Evolutionary conservation across 2,797 vertebrate genomes (phyloP).

Genomic region (Scyliorhinus canicula): DNA sequence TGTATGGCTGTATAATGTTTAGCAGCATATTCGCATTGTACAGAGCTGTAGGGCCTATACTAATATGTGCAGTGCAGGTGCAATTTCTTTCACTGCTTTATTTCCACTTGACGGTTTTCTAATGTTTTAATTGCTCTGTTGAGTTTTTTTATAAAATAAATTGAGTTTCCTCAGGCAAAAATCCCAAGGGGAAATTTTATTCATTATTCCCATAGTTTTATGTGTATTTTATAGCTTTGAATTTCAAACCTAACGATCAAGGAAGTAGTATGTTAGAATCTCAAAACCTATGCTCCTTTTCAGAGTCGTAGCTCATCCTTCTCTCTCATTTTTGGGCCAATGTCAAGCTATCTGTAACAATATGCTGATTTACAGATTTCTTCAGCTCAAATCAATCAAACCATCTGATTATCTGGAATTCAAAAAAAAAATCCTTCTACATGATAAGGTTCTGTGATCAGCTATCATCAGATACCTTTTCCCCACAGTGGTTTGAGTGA

Average conservation of each 20-base stretch:
- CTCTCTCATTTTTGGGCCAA: neutral
- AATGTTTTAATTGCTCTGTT: neutral
- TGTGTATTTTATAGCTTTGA: neutral
- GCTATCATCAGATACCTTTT: neutral
- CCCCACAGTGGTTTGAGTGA: neutral
- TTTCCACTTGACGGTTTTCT: neutral
- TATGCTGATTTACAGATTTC: neutral
- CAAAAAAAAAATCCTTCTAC: neutral
- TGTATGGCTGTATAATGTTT: neutral
- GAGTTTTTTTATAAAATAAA: neutral
- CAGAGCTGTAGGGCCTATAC: neutral
- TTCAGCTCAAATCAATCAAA: neutral
- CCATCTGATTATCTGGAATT: slow-evolving; percentile 32
- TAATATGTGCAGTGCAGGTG: neutral
- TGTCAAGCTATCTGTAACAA: neutral
- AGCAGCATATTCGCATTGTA: neutral
- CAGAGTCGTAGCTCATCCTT: neutral
- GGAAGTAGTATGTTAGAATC: neutral
- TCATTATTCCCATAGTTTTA: neutral
- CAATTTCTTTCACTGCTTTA: neutral
- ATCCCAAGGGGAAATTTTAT: neutral
- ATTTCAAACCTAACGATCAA: neutral
- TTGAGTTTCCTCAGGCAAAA: neutral
- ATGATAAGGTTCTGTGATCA: neutral
- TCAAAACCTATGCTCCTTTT: neutral